Percentiles rank a stretch among this genome's conserved stretches.
phyloP scores from a whole-genome alignment of 2,113 vertebrate species.

The Menura novaehollandiae region DNA sequence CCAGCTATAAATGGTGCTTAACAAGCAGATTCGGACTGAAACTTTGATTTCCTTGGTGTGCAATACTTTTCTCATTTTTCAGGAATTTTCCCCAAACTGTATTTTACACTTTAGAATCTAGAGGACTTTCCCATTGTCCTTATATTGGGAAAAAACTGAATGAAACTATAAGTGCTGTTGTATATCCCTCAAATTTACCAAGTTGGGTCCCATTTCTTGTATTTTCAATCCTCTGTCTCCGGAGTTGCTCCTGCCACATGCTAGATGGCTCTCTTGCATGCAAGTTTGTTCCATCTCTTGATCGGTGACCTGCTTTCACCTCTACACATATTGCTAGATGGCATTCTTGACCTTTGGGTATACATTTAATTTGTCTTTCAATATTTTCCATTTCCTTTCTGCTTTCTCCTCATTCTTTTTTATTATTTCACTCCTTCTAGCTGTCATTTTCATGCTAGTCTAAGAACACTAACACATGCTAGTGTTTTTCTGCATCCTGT shows the following conservation, averaged over 20 bases:
- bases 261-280: neutral
- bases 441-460: neutral
- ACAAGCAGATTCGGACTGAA: neutral
- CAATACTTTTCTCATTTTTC: neutral
- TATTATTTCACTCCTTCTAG: neutral
- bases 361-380: constrained; percentile 25
- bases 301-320: neutral
- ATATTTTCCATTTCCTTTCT: constrained; percentile 25
- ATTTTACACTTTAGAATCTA: neutral
- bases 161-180: neutral
- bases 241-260: neutral
- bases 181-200: neutral
- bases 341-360: constrained; percentile 15
- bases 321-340: neutral
- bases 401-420: neutral
- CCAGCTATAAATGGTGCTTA: neutral
- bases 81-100: neutral
- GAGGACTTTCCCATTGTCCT: too few relatives aligned
- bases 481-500: neutral
- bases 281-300: neutral
- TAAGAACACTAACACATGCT: too few relatives aligned
- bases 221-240: neutral
- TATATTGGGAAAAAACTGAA: neutral
- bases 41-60: neutral
- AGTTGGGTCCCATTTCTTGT: neutral